Base-by-base conservation (phyloP, 2,888 invertebrate genomes). In the Marronus borbonicus region DNA sequence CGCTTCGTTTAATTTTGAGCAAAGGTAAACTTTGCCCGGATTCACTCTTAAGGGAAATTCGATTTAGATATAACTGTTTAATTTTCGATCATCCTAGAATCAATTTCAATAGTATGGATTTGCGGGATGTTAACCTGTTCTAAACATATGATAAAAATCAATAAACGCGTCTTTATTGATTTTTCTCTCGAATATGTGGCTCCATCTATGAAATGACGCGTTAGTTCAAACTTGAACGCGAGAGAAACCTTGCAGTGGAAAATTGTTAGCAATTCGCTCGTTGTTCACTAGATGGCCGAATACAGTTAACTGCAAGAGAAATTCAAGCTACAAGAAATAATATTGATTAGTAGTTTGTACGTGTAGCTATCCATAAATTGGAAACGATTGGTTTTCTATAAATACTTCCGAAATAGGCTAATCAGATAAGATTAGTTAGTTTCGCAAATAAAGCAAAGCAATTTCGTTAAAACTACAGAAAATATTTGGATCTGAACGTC, bases 1-100 rank as follows among this genome's bases (percentile, higher is more conserved):
- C 17, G 31, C 17, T n/a, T n/a, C 24, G 39, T 36, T 58, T 72
- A 20, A 70, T 28, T 68, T 68, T 68, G 17, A 24, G 24, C 66
- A 24, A 49, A 68, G 0, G 66, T 28, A 52, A 24, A 68, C 3
- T 28, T 44, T 24, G 10, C 24, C 20, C 12, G 44, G 8, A 8
- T 44, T 44, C 31, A 8, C 12, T 12, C 8, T 44, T 44, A 44
- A 44, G 44, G 2, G 44, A 44, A 44, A 44, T 44, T 2, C 8
- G 8, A 12, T 44, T 36, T 44, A 44, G 8, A 44, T 44, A 44
- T 8, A 44, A 44, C 12, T 8, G 44, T 44, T 12, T 44, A 12
- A 44, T 44, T 44, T 44, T 2, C 2, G 2, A 8, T 44, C 44
- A 44, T 36, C 0, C 31, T 24, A 36, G 12, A 44, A 12, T 44